These are phyloP conservation scores for Tiliacea citrago DNA, from an alignment of 2,888 invertebrate genomes.

Conservation along the genomic window DNA sequence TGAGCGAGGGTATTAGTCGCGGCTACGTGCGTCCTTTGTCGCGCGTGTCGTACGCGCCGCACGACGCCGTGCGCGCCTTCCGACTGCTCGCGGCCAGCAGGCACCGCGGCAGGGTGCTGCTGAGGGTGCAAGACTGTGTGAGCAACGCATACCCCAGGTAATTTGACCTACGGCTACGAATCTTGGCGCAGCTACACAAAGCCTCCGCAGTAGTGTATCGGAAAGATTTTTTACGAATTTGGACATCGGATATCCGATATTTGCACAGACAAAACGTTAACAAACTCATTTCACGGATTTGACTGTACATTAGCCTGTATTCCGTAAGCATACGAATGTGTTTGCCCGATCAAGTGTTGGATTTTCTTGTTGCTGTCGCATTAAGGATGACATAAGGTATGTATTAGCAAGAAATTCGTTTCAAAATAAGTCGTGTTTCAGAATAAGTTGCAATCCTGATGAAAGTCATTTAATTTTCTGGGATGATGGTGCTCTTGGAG, in stretches of 20 bases:
- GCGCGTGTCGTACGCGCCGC: conserved; percentile 73
- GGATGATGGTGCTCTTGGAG: conserved; percentile 55
- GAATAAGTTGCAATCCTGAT: conserved; percentile 33
- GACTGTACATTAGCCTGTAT: not conserved
- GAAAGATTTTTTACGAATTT: not conserved
- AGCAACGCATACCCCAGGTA: conserved; percentile 10
- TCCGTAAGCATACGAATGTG: not conserved
- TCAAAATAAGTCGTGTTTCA: conserved; percentile 12
- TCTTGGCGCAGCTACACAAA: too few relatives aligned
- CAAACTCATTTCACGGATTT: not conserved
- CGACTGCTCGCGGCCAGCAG: conserved; percentile 73
- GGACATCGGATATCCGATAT: not conserved
- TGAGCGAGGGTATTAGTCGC: conserved; percentile 77
- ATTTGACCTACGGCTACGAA: not conserved
- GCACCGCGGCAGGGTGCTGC: conserved; percentile 79
- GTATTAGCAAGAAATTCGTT: not conserved
- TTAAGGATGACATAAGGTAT: too few relatives aligned
- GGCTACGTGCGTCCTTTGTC: conserved; percentile 81
- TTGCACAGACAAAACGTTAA: not conserved
- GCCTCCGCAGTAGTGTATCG: not conserved
- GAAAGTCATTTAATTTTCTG: conserved; percentile 46
- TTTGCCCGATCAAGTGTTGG: not conserved
- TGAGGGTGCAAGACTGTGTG: conserved; percentile 64
- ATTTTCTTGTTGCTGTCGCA: too few relatives aligned
- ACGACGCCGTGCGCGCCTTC: conserved; percentile 74